Base-by-base conservation (phyloP, 2,797 vertebrate genomes). In the Melanogrammus aeglefinus region DNA sequence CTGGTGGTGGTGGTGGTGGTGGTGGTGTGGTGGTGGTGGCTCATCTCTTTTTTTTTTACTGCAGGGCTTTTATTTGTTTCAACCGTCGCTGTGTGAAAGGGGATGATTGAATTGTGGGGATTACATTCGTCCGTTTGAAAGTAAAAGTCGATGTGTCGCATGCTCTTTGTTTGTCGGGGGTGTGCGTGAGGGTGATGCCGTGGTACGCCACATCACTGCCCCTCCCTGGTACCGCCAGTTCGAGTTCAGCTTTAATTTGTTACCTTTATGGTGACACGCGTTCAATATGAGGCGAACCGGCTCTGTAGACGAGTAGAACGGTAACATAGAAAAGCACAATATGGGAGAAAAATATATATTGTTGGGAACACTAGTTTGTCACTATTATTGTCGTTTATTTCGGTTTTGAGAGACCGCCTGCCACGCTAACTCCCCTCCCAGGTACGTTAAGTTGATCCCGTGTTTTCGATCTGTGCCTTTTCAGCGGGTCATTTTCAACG, bases 401-500 rank as follows among this genome's bases (percentile, higher is more conserved):
- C 2, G 39, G 6, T 10, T 2, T 2, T 1, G 39, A 12, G 1
- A 10, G 4, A 12, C 12, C 39, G 39, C 10, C 39, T 41, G 39
- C 39, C 39, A 41, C 7, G 12, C 39, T 21, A 9, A 51, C 47
- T 51, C 6, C 4, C 2, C 47, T 51, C 47, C 4, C 14, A 18
- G 14, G 21, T n/a, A n/a, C 7, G 0, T 66, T n/a, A 27, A 24
- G n/a, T 66, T 66, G n/a, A 66, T 66, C 9, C n/a, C 1, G n/a
- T 66, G 57, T 66, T 66, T 66, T 21, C 39, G 8, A 12, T 70
- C 29, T 87, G 78, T 90, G 21, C 12, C 57, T 72, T 96, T 96
- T 80, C 93, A 99, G 97, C 97, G 97, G 84, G 95, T 99, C 29
- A 98, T 99, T 92, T 99, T 99, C 93, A 99, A 99, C 76, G 93